Percentiles rank a stretch among this genome's conserved stretches.
phyloP scores from a whole-genome alignment of 2,113 vertebrate genomes.

The Nothobranchius furzeri region DNA sequence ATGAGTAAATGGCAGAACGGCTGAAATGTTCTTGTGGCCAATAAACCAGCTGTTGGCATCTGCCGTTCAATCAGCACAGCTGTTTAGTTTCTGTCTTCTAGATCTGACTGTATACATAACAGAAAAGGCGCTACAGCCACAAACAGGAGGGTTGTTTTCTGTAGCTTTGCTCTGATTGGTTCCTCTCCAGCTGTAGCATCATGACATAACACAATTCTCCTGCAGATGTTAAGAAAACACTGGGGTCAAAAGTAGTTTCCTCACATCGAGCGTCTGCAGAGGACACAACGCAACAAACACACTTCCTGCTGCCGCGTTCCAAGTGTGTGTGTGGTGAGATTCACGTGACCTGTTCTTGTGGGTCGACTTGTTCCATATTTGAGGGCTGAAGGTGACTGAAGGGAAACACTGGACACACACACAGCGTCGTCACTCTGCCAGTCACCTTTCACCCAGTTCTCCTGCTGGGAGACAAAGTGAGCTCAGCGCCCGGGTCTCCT shows the following conservation, averaged over 20 bases:
- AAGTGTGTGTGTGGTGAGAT: too few relatives aligned
- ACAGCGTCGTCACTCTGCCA: neutral
- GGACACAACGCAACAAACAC: neutral
- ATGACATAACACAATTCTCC: too few relatives aligned
- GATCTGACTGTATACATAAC: conserved; percentile 8
- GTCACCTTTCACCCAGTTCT: conserved; percentile 69
- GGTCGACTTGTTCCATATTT: neutral
- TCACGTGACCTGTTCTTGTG: neutral
- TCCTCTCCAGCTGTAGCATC: neutral
- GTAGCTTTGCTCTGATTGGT: conserved; percentile 5
- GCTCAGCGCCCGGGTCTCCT: neutral
- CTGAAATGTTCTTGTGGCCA: too few relatives aligned
- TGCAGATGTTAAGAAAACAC: too few relatives aligned
- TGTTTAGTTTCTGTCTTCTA: neutral
- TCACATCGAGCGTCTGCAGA: too few relatives aligned
- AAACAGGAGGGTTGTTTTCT: neutral
- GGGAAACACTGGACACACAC: conserved; percentile 16
- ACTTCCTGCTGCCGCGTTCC: neutral
- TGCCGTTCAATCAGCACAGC: neutral
- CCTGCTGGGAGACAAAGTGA: neutral
- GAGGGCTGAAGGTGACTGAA: conserved; percentile 45
- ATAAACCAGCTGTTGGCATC: neutral
- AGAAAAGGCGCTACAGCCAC: neutral
- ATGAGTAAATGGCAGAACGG: too few relatives aligned
- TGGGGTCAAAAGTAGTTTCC: too few relatives aligned